phyloP scores from a whole-genome alignment of 2,888 invertebrate genomes.

The Athalia circularis region DNA sequence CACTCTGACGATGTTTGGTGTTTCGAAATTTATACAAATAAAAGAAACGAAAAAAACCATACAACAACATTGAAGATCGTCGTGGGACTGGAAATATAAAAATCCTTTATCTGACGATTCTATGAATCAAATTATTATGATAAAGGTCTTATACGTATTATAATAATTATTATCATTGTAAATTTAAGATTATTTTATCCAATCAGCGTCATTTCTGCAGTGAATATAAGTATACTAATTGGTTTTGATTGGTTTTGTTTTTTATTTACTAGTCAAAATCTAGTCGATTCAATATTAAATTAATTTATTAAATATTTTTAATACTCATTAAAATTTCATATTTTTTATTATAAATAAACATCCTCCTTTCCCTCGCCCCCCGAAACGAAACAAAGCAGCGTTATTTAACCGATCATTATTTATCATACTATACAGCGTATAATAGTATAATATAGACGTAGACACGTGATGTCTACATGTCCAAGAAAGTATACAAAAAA shows the following conservation, averaged over 20 bases:
- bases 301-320: constrained; percentile 7
- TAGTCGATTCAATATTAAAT: constrained; percentile 13
- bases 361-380: no score
- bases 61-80: no score
- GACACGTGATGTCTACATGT: constrained; percentile 54
- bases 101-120: no score
- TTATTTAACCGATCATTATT: constrained; percentile 10
- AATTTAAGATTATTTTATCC: no score
- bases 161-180: neutral
- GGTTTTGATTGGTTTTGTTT: neutral
- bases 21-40: no score
- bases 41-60: no score
- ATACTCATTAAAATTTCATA: neutral
- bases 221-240: neutral
- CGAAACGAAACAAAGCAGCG: no score
- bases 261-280: constrained; percentile 28
- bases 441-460: constrained; percentile 35
- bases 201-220: neutral
- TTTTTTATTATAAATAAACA: neutral
- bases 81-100: no score
- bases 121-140: no score
- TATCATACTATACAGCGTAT: constrained; percentile 44
- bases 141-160: neutral
- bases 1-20: no score
- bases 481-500: constrained; percentile 58